Conservation (phyloP, 2,888 invertebrate genomes). For the Xanthorhoe designata region DNA sequence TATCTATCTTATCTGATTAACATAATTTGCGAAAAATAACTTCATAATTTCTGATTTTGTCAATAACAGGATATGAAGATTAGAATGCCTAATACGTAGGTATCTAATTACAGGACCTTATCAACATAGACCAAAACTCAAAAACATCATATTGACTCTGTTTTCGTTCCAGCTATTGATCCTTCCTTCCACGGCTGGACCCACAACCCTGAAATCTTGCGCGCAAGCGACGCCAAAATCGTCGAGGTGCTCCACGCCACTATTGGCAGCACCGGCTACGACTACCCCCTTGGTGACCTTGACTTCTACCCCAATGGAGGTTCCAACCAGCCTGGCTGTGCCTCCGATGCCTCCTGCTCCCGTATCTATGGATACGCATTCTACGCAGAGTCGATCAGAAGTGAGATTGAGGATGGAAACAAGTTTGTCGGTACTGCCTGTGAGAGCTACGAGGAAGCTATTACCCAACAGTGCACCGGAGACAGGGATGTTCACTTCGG, state of each 20-base stretch:
- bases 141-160: background rate
- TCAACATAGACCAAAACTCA: too few species aligned
- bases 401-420: constrained; percentile 48
- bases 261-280: constrained; percentile 68
- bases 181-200: constrained; percentile 77
- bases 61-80: background rate
- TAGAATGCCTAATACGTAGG: background rate
- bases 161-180: constrained; percentile 65
- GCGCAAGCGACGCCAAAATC: constrained; percentile 59
- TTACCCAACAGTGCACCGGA: constrained; percentile 57
- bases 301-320: constrained; percentile 80
- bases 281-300: constrained; percentile 68
- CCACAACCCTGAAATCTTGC: constrained; percentile 65
- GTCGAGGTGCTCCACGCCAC: constrained; percentile 78
- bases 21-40: background rate
- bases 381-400: constrained; percentile 69
- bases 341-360: constrained; percentile 58
- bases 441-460: constrained; percentile 60
- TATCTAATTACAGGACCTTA: too few species aligned
- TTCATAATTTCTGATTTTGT: background rate
- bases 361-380: constrained; percentile 63
- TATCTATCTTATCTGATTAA: background rate
- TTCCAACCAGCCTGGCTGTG: constrained; percentile 64
- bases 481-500: constrained; percentile 62
- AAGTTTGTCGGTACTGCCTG: constrained; percentile 71